These are phyloP conservation scores for Columba livia DNA, from an alignment of 2,113 vertebrate species.

Conservation along the genomic window DNA sequence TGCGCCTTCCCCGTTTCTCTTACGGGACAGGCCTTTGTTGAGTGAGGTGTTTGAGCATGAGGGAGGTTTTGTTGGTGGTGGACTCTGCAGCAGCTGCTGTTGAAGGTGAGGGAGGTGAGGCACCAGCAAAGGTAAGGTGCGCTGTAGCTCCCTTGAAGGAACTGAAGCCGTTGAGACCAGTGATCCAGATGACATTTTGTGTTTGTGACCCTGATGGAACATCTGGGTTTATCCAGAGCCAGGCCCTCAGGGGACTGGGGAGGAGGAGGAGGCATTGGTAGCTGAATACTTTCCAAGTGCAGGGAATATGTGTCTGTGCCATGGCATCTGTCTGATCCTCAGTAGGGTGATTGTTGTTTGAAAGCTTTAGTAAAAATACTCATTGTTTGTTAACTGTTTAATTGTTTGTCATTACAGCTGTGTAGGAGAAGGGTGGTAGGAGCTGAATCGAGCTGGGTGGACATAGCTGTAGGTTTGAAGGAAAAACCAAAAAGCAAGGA, in stretches of 20 bases:
- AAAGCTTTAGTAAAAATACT: background rate
- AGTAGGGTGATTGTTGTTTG: background rate
- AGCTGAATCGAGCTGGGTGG: background rate
- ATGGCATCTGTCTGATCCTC: background rate
- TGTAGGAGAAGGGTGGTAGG: background rate
- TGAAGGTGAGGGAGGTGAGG: background rate
- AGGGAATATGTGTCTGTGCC: background rate
- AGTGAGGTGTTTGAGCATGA: background rate
- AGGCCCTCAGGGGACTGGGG: background rate
- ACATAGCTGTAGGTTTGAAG: background rate
- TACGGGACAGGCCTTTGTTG: accelerated
- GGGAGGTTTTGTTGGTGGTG: background rate
- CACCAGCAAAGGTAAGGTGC: background rate
- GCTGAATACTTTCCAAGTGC: background rate
- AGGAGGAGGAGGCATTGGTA: background rate
- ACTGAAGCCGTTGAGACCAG: background rate
- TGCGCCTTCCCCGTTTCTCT: background rate
- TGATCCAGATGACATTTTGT: background rate
- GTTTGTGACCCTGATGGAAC: background rate
- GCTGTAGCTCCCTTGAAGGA: background rate
- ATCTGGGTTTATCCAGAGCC: background rate
- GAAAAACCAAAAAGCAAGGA: background rate
- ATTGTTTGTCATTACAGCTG: background rate
- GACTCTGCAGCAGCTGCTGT: background rate
- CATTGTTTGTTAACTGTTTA: background rate